Percentiles rank a stretch among this genome's conserved stretches.
These are phyloP conservation scores for Erinaceus europaeus DNA, from an alignment of 2,113 vertebrate genomes.

Conservation along the genomic window DNA sequence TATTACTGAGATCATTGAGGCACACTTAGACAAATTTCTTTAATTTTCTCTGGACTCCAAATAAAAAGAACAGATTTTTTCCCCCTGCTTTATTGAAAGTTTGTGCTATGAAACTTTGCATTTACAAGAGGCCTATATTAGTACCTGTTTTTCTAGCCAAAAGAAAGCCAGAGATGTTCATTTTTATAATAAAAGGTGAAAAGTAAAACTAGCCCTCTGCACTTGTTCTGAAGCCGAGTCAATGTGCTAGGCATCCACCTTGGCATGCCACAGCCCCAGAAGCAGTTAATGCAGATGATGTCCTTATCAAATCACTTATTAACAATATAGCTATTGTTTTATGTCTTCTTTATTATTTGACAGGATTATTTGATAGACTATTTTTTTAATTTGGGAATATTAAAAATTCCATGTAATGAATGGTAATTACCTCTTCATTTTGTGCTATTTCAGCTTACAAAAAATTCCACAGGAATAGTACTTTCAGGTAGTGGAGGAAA, in stretches of 20 bases:
- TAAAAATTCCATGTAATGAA: neutral
- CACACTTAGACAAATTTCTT: neutral
- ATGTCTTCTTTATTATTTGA: neutral
- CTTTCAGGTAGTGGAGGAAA: neutral
- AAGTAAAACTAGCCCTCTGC: neutral
- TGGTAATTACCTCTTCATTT: neutral
- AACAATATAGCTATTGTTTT: too few species aligned
- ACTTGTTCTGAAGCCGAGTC: neutral
- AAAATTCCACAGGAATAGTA: neutral
- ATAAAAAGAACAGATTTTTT: neutral
- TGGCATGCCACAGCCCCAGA: too few species aligned
- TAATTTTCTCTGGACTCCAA: neutral
- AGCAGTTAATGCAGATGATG: too few species aligned
- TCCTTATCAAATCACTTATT: too few species aligned
- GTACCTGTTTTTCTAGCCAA: neutral
- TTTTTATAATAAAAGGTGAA: neutral
- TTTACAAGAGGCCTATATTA: neutral
- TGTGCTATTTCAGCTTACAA: neutral
- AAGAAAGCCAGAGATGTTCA: neutral
- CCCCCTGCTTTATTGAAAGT: neutral
- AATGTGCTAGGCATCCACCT: too few species aligned
- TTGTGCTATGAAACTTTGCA: neutral
- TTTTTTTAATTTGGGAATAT: neutral
- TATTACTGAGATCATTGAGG: conserved; percentile 1
- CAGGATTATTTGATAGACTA: neutral